Percentiles rank a stretch among this genome's conserved stretches.
Evolutionary conservation across 2,113 vertebrate genomes (phyloP).

Genomic region (Orcinus orca): DNA sequence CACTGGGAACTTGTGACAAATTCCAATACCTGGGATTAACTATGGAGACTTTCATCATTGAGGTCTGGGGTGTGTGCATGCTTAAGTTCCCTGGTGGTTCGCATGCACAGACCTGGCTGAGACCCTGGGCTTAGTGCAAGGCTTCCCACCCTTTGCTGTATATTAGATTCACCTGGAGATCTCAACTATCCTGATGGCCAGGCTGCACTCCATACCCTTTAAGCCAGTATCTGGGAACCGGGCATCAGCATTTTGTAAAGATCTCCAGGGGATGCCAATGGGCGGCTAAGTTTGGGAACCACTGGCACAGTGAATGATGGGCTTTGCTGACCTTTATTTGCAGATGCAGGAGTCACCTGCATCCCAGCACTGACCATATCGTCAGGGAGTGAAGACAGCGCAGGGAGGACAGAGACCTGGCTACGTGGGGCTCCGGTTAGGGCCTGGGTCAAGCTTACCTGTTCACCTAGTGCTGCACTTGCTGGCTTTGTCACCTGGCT

Average conservation of each 20-base stretch:
- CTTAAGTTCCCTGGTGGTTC: background rate
- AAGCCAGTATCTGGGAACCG: background rate
- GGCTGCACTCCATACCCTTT: no score
- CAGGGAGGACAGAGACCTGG: background rate
- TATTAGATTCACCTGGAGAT: background rate
- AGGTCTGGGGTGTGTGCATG: background rate
- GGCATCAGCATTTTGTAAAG: background rate
- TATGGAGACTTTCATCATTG: no score
- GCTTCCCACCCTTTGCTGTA: background rate
- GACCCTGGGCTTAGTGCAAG: background rate
- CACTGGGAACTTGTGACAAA: background rate
- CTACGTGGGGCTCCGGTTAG: fast-evolving
- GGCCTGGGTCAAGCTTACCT: background rate
- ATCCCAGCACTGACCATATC: background rate
- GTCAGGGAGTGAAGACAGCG: background rate
- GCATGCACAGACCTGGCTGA: background rate
- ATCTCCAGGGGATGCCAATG: no score
- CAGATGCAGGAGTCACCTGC: background rate
- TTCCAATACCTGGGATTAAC: background rate
- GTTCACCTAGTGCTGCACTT: background rate
- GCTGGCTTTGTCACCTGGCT: background rate
- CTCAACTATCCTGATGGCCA: background rate
- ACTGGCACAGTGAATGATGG: background rate
- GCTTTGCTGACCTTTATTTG: background rate
- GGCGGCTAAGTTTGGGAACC: background rate